Evolutionary conservation across 2,888 invertebrate genomes (phyloP), one percentile per base, ranked within the genome.

Genomic region (Andricus curvator): DNA sequence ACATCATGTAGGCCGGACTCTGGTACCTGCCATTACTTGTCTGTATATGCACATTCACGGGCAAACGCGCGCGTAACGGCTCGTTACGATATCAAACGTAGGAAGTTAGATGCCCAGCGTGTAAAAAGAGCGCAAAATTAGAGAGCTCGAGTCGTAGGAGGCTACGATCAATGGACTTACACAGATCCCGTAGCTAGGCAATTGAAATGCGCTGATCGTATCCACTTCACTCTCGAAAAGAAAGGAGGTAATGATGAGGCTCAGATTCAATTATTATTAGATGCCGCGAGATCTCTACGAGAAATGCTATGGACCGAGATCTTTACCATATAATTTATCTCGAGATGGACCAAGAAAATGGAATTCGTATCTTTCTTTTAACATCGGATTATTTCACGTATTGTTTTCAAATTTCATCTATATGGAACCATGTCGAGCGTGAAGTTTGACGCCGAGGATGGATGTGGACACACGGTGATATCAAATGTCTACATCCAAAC

Each of bases 1-100:
- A 74, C 51, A 74, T 51, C n/a, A 56, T 74, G 70, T 74, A 74
- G 51, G 70, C 51, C 56, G 51, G 25, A 70, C 51, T n/a, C 33
- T 74, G 51, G 51, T 56, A 74, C 70, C 29, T 48, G n/a, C 29
- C n/a, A 48, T 67, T 29, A 51, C 70, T 29, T 70, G 48, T 9
- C 48, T 48, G 37, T 37, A 37, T 48, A 22, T 25, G 44, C n/a
- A 37, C 41, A 67, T 41, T 67, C n/a, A 67, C 41, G 25, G 70
- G 25, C 51, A 70, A 29, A 70, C 51, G 70, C 51, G 51, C 25
- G 48, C 22, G 29, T 70, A 70, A 70, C 70, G 70, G 51, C 48
- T 70, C 70, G 25, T 70, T 29, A 70, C 17, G 68, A 48, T 70
- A 29, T 29, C 62, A 25, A 25, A 62, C 62, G 62, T 62, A 62